These are phyloP conservation scores for Chymomyza fuscimana DNA, from an alignment of 2,888 invertebrate genomes.

Conservation along the genomic window DNA sequence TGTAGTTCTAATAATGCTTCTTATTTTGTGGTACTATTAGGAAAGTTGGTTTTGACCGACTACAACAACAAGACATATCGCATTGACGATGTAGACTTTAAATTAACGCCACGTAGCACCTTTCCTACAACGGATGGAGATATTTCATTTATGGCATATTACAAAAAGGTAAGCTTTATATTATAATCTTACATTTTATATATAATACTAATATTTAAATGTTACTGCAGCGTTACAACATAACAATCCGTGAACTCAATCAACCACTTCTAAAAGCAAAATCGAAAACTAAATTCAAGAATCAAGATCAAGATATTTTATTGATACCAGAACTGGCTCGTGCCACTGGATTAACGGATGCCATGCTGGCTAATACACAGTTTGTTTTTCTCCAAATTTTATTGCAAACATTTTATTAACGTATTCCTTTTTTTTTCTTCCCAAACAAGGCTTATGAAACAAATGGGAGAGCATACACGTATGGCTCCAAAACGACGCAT, in stretches of 20 bases:
- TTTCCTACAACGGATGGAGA: conserved; percentile 83
- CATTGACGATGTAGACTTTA: conserved; percentile 87
- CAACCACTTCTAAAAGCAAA: conserved; percentile 91
- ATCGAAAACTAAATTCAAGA: conserved; percentile 43
- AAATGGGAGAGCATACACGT: conserved; percentile 87
- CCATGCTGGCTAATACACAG: conserved; percentile 83
- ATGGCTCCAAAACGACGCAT: conserved; percentile 87
- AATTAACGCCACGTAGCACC: conserved; percentile 81
- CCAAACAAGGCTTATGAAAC: conserved; percentile 82
- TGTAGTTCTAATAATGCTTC: no score
- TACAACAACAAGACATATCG: conserved; percentile 85
- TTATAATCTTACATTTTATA: not conserved
- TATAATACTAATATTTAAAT: not conserved
- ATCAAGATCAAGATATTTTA: conserved; percentile 83
- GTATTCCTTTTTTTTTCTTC: no score
- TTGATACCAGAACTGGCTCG: conserved; percentile 92
- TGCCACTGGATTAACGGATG: conserved; percentile 89
- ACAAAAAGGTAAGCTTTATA: conserved; percentile 82
- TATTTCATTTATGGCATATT: conserved; percentile 84
- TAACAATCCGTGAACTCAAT: conserved; percentile 82
- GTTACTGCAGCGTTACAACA: conserved; percentile 84
- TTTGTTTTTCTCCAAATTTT: conserved; percentile 79
- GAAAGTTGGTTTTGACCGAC: conserved; percentile 84
- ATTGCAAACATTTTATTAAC: conserved; percentile 42
- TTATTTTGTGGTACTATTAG: conserved; percentile 39